Evolutionary conservation across 2,797 vertebrate species (phyloP), one percentile per base, ranked within the genome.

Genomic region (Falco peregrinus): DNA sequence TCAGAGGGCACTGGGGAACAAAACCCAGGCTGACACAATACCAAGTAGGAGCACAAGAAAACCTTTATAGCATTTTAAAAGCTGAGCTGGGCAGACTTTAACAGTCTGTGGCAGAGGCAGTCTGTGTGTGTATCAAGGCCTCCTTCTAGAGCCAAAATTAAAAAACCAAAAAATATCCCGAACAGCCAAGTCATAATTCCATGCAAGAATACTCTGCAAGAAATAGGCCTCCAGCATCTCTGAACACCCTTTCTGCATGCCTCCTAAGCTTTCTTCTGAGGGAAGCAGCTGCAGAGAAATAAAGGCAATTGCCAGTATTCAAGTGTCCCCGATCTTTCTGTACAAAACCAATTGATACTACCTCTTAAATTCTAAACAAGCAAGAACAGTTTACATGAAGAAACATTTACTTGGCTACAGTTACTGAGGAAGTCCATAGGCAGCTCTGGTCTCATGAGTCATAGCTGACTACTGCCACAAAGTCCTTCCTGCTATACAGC

Each of bases 381-480:
- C 25, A 73, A 56, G 39, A 65, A 67, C 39, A 63, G 45, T 79
- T 73, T 59, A 85, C 37, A 45, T 10, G 63, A 89, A 64, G 60
- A 84, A 94, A 74, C 28, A 41, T 79, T 93, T 33, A 82, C 87
- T 77, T 92, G 84, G 67, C 89, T 96, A 94, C 81, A 70, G 90
- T 95, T 76, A 84, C 70, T 57, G 89, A 92, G 92, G 83, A 96
- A 96, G 90, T 91, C 18, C 0, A 1, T 60, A 79, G 81, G 77
- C 60, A 89, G 53, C 35, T 73, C 81, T n/a, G 48, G 63, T 76
- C 88, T 93, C 92, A 76, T 79, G 86, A 97, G 84, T 96, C 95
- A 96, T 22, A 87, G 63, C 83, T 90, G 73, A 91, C 24, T 84
- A 35, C 2, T 57, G 81, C 89, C 89, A 90, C 78, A 89, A 79